phyloP scores from a whole-genome alignment of 2,113 vertebrate genomes.

The Salvelinus fontinalis region DNA sequence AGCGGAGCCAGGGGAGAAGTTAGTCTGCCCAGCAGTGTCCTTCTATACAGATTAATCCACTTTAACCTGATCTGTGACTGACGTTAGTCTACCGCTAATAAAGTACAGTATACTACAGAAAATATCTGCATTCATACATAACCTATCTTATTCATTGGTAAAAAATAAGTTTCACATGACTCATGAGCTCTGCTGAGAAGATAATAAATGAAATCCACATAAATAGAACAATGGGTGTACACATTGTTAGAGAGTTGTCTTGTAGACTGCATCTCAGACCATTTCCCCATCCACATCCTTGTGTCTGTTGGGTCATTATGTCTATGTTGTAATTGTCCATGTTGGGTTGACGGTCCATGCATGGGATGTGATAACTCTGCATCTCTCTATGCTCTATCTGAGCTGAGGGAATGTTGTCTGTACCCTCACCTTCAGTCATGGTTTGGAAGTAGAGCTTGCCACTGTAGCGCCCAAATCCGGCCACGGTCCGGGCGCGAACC shows the following conservation, averaged over 20 bases:
- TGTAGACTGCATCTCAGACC: not conserved
- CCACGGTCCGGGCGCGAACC: constrained; percentile 96
- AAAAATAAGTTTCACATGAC: not conserved
- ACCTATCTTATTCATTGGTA: not conserved
- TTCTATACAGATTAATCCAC: constrained; percentile 33
- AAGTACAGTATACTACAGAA: not conserved
- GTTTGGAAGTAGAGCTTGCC: constrained; percentile 99
- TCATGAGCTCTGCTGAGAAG: not conserved
- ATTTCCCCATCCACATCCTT: not conserved
- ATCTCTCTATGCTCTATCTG: constrained; percentile 20
- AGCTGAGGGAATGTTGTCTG: constrained; percentile 13
- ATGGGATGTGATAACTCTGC: constrained; percentile 47
- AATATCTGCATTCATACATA: not conserved
- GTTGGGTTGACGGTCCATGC: constrained; percentile 26
- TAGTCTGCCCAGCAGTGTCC: constrained; percentile 18
- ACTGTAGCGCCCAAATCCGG: constrained; percentile 95
- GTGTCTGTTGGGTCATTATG: not conserved
- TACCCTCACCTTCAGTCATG: constrained; percentile 95
- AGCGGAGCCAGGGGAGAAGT: not conserved
- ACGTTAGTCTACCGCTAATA: not conserved
- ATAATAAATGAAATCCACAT: not conserved
- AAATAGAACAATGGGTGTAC: not conserved
- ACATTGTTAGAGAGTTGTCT: not conserved
- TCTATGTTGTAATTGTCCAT: not conserved
- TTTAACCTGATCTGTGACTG: constrained; percentile 23